phyloP scores from a whole-genome alignment of 2,113 vertebrate genomes.

The Ammodytes dubius region DNA sequence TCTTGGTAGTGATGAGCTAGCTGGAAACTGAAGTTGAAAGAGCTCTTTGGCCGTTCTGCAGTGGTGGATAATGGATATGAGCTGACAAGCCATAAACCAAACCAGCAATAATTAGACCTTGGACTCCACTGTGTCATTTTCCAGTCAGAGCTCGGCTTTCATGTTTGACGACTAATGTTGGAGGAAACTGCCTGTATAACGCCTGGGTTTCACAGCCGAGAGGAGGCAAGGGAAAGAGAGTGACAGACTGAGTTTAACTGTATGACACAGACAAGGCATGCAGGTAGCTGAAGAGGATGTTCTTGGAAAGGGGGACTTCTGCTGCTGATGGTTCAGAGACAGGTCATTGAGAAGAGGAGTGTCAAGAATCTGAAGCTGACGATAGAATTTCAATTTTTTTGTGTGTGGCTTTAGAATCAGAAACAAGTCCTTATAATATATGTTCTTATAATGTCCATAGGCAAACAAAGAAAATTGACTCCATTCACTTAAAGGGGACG shows the following conservation, averaged over 20 bases:
- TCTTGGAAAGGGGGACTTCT: slow-evolving; percentile 4
- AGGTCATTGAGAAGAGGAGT: slow-evolving; percentile 43
- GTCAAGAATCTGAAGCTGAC: not conserved
- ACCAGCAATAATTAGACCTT: slow-evolving; percentile 74
- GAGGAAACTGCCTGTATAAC: slow-evolving; percentile 54
- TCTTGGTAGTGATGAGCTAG: slow-evolving; percentile 65
- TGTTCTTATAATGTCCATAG: not conserved
- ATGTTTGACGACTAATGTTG: slow-evolving; percentile 62
- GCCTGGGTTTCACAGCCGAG: slow-evolving; percentile 40
- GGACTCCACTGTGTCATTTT: slow-evolving; percentile 71
- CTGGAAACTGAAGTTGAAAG: slow-evolving; percentile 74
- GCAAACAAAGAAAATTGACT: not conserved
- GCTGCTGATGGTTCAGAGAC: slow-evolving; percentile 58
- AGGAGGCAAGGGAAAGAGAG: slow-evolving; percentile 28
- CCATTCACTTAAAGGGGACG: not conserved
- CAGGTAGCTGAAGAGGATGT: slow-evolving; percentile 13
- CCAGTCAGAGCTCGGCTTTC: slow-evolving; percentile 74
- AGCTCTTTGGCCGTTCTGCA: slow-evolving; percentile 24
- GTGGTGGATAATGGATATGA: slow-evolving; percentile 69
- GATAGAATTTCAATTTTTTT: slow-evolving; percentile 13
- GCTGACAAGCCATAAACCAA: slow-evolving; percentile 73
- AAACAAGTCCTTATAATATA: not conserved
- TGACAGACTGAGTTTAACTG: slow-evolving; percentile 30
- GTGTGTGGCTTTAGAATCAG: not conserved
- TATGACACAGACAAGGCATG: slow-evolving; percentile 21